Conservation (phyloP, 1,140 invertebrate species). For the Zophobas atratus region DNA sequence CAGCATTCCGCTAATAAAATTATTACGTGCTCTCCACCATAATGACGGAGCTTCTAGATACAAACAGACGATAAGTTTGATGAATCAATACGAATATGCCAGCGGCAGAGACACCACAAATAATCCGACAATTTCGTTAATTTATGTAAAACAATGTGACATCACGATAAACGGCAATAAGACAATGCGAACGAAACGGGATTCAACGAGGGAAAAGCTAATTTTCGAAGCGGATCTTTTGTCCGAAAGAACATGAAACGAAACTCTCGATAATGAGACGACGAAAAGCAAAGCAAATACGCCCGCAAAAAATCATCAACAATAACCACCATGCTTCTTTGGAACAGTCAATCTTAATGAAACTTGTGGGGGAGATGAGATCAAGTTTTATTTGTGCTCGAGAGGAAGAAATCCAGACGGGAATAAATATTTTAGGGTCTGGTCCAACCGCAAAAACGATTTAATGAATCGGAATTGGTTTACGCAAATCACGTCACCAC, state of each 20-base stretch:
- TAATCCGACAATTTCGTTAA: conserved; percentile 1
- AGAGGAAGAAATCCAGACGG: no score
- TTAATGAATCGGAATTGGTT: no score
- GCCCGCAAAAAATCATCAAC: background rate
- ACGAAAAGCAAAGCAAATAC: background rate
- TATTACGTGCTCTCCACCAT: conserved; percentile 30
- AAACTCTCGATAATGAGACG: conserved; percentile 2
- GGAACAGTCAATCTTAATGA: background rate
- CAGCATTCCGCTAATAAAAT: conserved; percentile 36
- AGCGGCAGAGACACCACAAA: background rate
- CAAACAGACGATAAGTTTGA: conserved; percentile 2
- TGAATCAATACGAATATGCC: background rate
- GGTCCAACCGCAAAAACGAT: no score
- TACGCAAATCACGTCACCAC: no score
- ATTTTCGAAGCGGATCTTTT: background rate
- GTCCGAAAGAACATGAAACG: background rate
- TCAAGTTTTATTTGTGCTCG: no score
- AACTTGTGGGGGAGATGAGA: no score
- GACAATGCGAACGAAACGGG: background rate
- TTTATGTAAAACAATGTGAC: background rate
- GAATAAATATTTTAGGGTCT: no score
- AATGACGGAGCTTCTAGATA: conserved; percentile 11
- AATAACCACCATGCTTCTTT: background rate
- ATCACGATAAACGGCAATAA: background rate
- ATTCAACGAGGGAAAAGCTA: background rate